These are phyloP conservation scores for Prorops nasuta DNA, from an alignment of 1,140 invertebrate genomes.

Conservation along the genomic window DNA sequence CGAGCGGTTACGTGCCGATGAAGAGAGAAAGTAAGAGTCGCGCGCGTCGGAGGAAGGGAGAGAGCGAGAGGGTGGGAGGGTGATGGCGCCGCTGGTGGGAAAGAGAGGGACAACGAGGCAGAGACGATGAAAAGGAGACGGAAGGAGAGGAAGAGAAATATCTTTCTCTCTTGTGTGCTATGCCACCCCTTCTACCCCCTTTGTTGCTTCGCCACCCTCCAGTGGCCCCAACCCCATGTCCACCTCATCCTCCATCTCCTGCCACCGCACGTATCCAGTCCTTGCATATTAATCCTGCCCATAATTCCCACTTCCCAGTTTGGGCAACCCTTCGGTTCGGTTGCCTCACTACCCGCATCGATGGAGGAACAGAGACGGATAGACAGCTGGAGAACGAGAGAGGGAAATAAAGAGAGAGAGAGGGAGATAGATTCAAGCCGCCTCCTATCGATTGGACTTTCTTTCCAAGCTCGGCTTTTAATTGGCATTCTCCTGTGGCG, in stretches of 20 bases:
- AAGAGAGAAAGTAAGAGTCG: no score
- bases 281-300: slow-evolving; percentile 59
- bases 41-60: background rate
- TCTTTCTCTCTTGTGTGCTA: slow-evolving; percentile 26
- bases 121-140: slow-evolving; percentile 22
- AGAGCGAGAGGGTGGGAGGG: background rate
- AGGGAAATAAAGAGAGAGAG: slow-evolving; percentile 29
- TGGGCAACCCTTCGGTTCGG: slow-evolving; percentile 55
- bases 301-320: slow-evolving; percentile 59
- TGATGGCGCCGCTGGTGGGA: background rate
- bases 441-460: slow-evolving; percentile 56
- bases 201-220: slow-evolving; percentile 51
- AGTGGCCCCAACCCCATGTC: slow-evolving; percentile 35
- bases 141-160: slow-evolving; percentile 14
- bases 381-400: slow-evolving; percentile 30
- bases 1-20: background rate
- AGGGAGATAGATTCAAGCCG: slow-evolving; percentile 32
- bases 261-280: slow-evolving; percentile 54
- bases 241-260: slow-evolving; percentile 39
- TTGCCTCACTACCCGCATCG: slow-evolving; percentile 34
- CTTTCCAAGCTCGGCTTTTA: slow-evolving; percentile 53
- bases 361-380: slow-evolving; percentile 26
- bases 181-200: slow-evolving; percentile 53
- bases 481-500: slow-evolving; percentile 55
- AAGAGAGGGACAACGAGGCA: slow-evolving; percentile 10